phyloP scores from a whole-genome alignment of 2,888 invertebrate species.

The Camponotus fellah region DNA sequence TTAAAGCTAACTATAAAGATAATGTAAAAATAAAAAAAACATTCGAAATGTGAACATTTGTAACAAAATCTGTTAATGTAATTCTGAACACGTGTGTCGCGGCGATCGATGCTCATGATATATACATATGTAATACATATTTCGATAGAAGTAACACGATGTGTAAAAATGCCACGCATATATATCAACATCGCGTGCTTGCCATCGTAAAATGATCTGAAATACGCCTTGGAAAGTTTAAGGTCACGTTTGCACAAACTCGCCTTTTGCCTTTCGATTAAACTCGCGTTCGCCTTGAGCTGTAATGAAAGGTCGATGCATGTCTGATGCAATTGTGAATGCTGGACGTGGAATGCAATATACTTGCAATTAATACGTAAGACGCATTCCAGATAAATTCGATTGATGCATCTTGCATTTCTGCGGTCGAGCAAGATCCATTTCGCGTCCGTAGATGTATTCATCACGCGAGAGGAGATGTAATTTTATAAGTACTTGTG shows the following conservation, averaged over 20 bases:
- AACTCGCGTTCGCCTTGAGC: conserved; percentile 71
- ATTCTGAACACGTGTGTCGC: conserved; percentile 7
- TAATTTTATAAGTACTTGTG: conserved; percentile 33
- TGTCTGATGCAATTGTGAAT: conserved; percentile 66
- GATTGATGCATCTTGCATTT: conserved; percentile 23
- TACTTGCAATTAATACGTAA: conserved; percentile 32
- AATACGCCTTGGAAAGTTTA: conserved; percentile 72
- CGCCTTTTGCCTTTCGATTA: conserved; percentile 65
- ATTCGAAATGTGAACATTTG: background rate
- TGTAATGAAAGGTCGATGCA: conserved; percentile 69
- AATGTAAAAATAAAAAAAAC: background rate
- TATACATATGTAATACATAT: conserved; percentile 13
- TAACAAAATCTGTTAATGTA: conserved; percentile 1
- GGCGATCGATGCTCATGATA: conserved; percentile 4
- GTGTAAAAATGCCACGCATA: conserved; percentile 4
- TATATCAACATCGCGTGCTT: conserved; percentile 59
- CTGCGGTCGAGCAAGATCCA: conserved; percentile 1
- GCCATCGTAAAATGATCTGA: conserved; percentile 51
- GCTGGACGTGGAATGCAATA: conserved; percentile 56
- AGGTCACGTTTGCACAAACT: conserved; percentile 71
- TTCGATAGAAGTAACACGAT: conserved; percentile 10
- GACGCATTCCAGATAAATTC: conserved; percentile 37
- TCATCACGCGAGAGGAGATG: background rate
- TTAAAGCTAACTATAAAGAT: background rate
- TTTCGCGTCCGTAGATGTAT: background rate